A percentile compares a stretch with the other conserved stretches of the same genome.
phyloP scores from a whole-genome alignment of 1,140 invertebrate genomes.

The Ceratina australensis region DNA sequence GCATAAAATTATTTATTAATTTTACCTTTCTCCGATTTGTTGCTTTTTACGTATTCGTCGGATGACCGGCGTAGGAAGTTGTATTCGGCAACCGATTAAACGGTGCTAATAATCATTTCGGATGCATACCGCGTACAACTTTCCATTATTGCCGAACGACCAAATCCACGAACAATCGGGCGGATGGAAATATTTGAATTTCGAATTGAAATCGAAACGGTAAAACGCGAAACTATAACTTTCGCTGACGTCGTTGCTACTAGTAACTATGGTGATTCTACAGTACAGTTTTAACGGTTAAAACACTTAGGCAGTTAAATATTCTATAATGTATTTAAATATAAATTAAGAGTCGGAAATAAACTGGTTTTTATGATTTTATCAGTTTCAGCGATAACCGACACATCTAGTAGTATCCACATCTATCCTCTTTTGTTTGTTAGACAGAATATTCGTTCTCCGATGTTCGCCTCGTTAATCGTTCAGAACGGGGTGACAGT shows the following conservation, averaged over 20 bases:
- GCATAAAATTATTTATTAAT: too few species aligned
- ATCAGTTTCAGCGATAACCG: too few species aligned
- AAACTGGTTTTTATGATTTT: too few species aligned
- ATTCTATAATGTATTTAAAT: too few species aligned
- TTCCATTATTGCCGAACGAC: slow-evolving; percentile 6
- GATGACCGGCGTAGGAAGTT: not conserved
- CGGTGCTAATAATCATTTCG: not conserved
- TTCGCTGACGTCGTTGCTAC: not conserved
- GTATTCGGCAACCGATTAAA: not conserved
- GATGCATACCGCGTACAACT: slow-evolving; percentile 6
- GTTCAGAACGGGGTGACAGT: too few species aligned
- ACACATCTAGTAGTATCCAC: too few species aligned
- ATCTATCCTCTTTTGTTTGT: too few species aligned
- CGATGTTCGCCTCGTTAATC: too few species aligned
- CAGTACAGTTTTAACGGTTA: too few species aligned
- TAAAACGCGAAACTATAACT: not conserved
- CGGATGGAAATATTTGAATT: not conserved
- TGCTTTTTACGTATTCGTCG: not conserved
- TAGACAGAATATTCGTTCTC: too few species aligned
- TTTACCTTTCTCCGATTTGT: not conserved
- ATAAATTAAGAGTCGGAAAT: too few species aligned
- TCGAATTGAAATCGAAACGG: not conserved
- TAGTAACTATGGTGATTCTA: not conserved
- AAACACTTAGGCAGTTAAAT: too few species aligned
- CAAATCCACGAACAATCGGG: not conserved